Evolutionary conservation across 2,113 vertebrate species (phyloP), one percentile per base, ranked within the genome.

Genomic region (Probosciger aterrimus): DNA sequence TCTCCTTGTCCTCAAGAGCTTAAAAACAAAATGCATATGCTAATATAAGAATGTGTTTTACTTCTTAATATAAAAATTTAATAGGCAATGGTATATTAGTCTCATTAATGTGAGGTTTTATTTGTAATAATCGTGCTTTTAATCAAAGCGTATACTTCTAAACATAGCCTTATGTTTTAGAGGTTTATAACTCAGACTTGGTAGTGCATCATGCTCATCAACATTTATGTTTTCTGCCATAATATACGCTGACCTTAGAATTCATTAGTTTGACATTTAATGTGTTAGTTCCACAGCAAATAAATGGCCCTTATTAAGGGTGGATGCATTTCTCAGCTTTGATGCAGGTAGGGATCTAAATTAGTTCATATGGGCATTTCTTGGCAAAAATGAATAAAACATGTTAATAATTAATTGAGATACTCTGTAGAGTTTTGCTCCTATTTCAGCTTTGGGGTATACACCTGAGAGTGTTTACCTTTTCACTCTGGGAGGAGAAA

Each of bases 1-100:
- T 87, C 67, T 97, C 75, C 93, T 94, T 97, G 75, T 97, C 97
- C 98, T 98, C 97, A 83, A 93, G 97, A 97, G 95, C 86, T 96
- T 96, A 77, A 96, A 97, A 97, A 75, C 92, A 97, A 98, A 98
- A 97, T 95, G 73, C 27, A 46, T 97, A 96, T 98, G 97, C 96
- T 98, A 97, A 98, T 98, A 71, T 84, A 94, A 92, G 92, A 89
- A 89, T 95, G 79, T 23, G 19, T 93, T 98, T 97, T 98, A 97
- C 80, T 84, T 96, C 86, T 62, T 75, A 92, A 92, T 88, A 95
- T 96, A 95, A 97, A 96, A 97, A 86, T 90, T 94, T 96, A 97
- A 92, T 96, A 91, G 85, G 75, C 81, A 15, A 62, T 88, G 68
- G 92, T 95, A 77, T 97, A 96, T 97, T 98, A 93, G 73, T 92